Evolutionary conservation across 2,113 vertebrate species (phyloP).

Genomic region (Ictalurus punctatus): DNA sequence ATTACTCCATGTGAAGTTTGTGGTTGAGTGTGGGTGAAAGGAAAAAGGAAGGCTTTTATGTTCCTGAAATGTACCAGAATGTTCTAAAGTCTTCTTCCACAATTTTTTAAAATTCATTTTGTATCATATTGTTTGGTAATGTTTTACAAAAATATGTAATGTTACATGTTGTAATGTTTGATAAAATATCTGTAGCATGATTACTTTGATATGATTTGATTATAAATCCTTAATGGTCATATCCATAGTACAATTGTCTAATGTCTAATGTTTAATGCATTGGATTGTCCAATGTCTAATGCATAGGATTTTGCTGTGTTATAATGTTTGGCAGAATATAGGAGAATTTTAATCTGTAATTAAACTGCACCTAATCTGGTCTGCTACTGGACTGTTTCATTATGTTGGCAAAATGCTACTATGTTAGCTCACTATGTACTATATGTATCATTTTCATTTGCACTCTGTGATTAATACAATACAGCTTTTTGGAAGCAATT

Average conservation of each 20-base stretch:
- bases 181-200: neutral
- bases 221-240: neutral
- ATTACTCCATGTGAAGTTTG: neutral
- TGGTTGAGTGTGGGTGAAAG: neutral
- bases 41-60: neutral
- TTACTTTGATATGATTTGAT: neutral
- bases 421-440: neutral
- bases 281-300: neutral
- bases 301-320: neutral
- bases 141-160: neutral
- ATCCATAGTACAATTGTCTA: neutral
- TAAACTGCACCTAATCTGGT: neutral
- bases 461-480: neutral
- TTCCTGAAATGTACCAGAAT: neutral
- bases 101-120: neutral
- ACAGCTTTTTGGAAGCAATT: constrained; percentile 28
- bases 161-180: too few relatives aligned
- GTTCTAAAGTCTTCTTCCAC: neutral
- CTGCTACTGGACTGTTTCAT: neutral
- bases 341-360: neutral
- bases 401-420: neutral
- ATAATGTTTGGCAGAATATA: neutral
- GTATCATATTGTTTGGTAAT: neutral
- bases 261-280: neutral
- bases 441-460: neutral